A percentile compares a stretch with the other conserved stretches of the same genome.
phyloP scores from a whole-genome alignment of 1,140 invertebrate genomes.

The Zophobas atratus region DNA sequence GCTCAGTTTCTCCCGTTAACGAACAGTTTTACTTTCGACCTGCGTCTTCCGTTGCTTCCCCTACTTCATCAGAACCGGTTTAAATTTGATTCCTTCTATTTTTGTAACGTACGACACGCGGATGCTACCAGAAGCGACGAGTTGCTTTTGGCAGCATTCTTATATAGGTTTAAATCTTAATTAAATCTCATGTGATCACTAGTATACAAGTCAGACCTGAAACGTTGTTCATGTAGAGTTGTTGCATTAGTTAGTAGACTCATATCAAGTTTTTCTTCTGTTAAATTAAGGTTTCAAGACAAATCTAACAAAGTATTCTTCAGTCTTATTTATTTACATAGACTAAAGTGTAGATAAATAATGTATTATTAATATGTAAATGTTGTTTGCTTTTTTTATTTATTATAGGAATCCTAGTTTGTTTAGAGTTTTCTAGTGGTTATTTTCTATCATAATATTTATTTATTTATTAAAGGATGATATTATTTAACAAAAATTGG shows the following conservation, averaged over 20 bases:
- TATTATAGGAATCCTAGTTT: slow-evolving; percentile 45
- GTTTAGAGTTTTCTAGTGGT: slow-evolving; percentile 45
- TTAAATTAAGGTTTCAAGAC: slow-evolving; percentile 57
- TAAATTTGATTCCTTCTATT: slow-evolving; percentile 47
- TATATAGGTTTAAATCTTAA: background rate
- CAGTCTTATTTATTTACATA: slow-evolving; percentile 44
- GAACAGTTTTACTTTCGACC: slow-evolving; percentile 51
- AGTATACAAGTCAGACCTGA: slow-evolving; percentile 31
- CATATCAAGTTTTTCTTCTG: slow-evolving; percentile 46
- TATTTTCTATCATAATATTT: slow-evolving; percentile 45
- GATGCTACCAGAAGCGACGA: no score
- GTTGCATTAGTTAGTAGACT: slow-evolving; percentile 19
- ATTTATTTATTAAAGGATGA: slow-evolving; percentile 42
- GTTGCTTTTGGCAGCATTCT: no score
- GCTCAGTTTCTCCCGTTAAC: slow-evolving; percentile 59
- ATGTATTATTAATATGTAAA: slow-evolving; percentile 54
- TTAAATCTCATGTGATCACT: slow-evolving; percentile 23
- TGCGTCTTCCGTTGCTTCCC: slow-evolving; percentile 54
- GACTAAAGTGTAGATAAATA: slow-evolving; percentile 38
- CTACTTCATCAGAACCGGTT: slow-evolving; percentile 56
- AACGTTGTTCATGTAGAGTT: slow-evolving; percentile 13
- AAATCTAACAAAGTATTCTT: slow-evolving; percentile 35
- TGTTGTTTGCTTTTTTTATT: slow-evolving; percentile 57
- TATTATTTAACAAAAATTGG: slow-evolving; percentile 48
- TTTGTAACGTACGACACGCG: background rate